Conservation (phyloP, 2,113 vertebrate genomes). For the Gymnogyps californianus region DNA sequence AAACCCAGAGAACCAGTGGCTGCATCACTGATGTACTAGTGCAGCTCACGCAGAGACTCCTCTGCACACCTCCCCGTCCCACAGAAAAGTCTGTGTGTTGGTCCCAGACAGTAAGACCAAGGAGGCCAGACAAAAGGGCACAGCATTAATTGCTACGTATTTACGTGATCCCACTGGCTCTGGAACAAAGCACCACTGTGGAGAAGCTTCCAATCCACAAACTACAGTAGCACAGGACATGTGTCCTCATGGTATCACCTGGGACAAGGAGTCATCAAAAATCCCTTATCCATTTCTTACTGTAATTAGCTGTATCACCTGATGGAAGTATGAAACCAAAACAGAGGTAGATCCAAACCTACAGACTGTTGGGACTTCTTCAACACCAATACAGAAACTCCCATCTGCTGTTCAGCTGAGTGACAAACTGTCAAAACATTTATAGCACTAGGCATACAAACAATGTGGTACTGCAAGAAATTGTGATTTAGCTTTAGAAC, state of each 20-base stretch:
- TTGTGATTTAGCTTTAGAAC: neutral
- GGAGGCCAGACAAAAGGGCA: neutral
- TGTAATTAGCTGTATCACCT: neutral
- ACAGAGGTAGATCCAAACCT: neutral
- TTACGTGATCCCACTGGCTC: neutral
- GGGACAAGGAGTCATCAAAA: neutral
- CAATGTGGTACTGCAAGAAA: neutral
- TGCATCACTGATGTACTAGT: rapidly evolving
- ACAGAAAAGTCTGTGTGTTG: neutral
- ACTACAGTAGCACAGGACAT: neutral
- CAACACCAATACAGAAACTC: neutral
- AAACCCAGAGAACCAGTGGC: neutral
- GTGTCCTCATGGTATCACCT: neutral
- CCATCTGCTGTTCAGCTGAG: neutral
- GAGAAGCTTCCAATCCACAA: neutral
- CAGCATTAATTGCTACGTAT: neutral
- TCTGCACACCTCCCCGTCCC: rapidly evolving
- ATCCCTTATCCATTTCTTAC: neutral
- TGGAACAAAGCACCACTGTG: neutral
- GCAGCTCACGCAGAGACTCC: neutral
- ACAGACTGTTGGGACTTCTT: neutral
- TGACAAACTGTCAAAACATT: neutral
- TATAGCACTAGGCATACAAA: neutral
- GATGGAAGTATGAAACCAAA: neutral
- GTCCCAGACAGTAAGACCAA: neutral